Conservation (phyloP, 2,797 vertebrate genomes). For the Crypturellus tataupa region DNA sequence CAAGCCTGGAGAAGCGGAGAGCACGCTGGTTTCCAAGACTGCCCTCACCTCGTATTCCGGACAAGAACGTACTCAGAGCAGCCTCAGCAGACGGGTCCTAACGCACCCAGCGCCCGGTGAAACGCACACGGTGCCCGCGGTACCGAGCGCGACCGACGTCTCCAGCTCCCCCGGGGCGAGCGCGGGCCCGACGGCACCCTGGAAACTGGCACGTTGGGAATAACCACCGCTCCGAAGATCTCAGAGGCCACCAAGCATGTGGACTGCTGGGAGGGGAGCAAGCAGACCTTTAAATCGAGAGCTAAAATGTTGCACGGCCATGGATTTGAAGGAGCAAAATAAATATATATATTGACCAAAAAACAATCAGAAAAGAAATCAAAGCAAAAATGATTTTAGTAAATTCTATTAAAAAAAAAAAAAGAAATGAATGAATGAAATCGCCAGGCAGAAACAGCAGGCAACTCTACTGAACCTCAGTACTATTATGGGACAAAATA, state of each 20-base stretch:
- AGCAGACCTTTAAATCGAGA: not conserved
- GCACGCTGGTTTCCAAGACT: not conserved
- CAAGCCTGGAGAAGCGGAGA: not conserved
- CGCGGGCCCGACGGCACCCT: not conserved
- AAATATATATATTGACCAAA: not conserved
- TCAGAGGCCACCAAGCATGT: not conserved
- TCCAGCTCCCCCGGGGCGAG: not conserved
- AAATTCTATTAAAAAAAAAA: not conserved
- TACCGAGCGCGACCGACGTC: not conserved
- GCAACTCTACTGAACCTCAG: not conserved
- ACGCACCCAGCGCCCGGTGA: not conserved
- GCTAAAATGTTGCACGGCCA: not conserved
- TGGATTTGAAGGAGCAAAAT: not conserved
- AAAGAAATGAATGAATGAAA: not conserved
- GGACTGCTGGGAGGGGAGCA: not conserved
- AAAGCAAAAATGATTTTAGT: not conserved
- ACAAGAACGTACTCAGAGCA: not conserved
- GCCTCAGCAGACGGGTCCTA: not conserved
- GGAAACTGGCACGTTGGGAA: not conserved
- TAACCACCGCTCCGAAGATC: fast-evolving
- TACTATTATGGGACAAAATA: not conserved
- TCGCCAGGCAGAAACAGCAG: not conserved
- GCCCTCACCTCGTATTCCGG: not conserved
- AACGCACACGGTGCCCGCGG: not conserved
- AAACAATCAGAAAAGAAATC: not conserved